phyloP scores from a whole-genome alignment of 1,140 invertebrate species.

The Monomorium pharaonis region DNA sequence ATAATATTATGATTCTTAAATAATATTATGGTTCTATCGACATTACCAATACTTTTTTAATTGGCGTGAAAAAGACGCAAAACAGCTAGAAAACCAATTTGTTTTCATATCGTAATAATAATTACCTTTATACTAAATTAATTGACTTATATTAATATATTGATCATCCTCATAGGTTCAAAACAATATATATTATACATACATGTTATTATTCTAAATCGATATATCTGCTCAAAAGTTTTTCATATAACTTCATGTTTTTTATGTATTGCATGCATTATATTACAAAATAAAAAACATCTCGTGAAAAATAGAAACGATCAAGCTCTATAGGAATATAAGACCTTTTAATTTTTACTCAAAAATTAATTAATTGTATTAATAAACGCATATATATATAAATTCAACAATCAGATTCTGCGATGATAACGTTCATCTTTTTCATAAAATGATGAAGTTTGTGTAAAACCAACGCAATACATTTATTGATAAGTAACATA shows the following conservation, averaged over 20 bases:
- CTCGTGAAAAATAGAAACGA: background rate
- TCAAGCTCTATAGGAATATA: background rate
- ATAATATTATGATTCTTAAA: no score
- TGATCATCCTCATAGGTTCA: background rate
- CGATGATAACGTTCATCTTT: background rate
- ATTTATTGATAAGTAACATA: background rate
- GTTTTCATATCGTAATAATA: background rate
- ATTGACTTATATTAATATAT: background rate
- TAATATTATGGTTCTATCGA: no score
- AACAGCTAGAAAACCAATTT: background rate
- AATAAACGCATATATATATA: background rate
- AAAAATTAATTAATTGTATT: conserved; percentile 6
- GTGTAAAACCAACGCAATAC: background rate
- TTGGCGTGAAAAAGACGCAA: background rate
- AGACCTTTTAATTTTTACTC: background rate
- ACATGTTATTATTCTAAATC: no score
- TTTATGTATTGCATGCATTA: background rate
- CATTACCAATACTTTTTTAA: background rate
- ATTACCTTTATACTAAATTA: background rate
- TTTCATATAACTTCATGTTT: background rate
- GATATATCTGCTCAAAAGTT: background rate
- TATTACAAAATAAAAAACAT: background rate
- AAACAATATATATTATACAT: no score
- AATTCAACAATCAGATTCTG: background rate
- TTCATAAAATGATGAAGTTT: background rate